Evolutionary conservation across 2,888 invertebrate species (phyloP).

Genomic region (Drosophila buzzatii): DNA sequence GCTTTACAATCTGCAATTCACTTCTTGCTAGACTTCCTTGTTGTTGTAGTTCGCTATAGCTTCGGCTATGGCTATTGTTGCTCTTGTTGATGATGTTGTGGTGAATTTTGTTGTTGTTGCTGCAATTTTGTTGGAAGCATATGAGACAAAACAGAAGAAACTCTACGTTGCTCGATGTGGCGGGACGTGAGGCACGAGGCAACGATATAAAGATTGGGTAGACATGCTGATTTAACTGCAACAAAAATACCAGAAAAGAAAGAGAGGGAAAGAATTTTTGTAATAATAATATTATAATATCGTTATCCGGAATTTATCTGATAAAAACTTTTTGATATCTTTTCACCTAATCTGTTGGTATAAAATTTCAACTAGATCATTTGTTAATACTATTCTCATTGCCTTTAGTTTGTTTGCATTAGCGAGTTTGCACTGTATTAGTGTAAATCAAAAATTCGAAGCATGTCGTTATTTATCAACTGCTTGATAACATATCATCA

Average conservation of each 20-base stretch:
- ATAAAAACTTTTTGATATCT: not conserved
- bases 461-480: constrained; percentile 33
- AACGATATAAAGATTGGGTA: constrained; percentile 18
- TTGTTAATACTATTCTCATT: not conserved
- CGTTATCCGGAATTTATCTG: not conserved
- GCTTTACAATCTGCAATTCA: constrained; percentile 4
- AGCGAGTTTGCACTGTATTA: constrained; percentile 4
- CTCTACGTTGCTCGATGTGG: constrained; percentile 52
- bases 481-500: constrained; percentile 44
- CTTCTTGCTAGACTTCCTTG: constrained; percentile 22
- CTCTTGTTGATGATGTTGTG: not conserved
- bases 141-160: constrained; percentile 33
- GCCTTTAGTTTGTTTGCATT: not conserved
- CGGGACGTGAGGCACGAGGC: constrained; percentile 55
- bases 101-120: constrained; percentile 3
- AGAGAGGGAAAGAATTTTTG: too few species aligned
- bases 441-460: constrained; percentile 13
- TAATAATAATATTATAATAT: not conserved
- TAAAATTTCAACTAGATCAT: not conserved
- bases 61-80: constrained; percentile 3
- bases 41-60: not conserved
- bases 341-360: not conserved
- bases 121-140: constrained; percentile 31
- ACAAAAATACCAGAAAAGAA: not conserved
- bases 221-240: constrained; percentile 45